These are phyloP conservation scores for Odontocolon sp. DNA, from an alignment of 2,888 invertebrate species.

Conservation along the genomic window DNA sequence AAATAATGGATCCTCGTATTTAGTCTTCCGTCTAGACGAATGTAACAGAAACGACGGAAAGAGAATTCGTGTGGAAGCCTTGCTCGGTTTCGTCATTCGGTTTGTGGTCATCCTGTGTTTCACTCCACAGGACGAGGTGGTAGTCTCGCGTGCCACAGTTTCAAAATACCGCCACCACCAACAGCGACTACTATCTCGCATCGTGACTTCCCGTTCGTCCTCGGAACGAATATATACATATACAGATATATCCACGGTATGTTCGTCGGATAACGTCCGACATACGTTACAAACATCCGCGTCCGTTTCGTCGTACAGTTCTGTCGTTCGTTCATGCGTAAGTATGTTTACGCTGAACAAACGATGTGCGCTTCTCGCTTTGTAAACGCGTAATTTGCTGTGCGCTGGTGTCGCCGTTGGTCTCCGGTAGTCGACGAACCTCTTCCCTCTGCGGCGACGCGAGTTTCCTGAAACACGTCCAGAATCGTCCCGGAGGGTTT, in stretches of 20 bases:
- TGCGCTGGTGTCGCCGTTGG: slow-evolving; percentile 45
- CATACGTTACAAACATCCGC: slow-evolving; percentile 56
- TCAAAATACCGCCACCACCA: slow-evolving; percentile 23
- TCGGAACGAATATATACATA: slow-evolving; percentile 18
- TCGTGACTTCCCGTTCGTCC: slow-evolving; percentile 9
- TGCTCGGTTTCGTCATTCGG: slow-evolving; percentile 36
- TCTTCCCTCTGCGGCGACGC: slow-evolving; percentile 32
- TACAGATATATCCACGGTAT: slow-evolving; percentile 11
- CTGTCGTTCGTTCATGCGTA: slow-evolving; percentile 64
- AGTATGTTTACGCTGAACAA: slow-evolving; percentile 68
- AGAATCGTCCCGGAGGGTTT: slow-evolving; percentile 39
- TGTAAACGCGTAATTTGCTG: slow-evolving; percentile 70
- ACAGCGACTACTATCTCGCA: slow-evolving; percentile 30
- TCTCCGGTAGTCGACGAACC: neutral
- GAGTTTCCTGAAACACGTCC: slow-evolving; percentile 50
- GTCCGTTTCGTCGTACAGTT: slow-evolving; percentile 53
- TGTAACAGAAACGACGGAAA: slow-evolving; percentile 6
- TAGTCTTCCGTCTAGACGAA: slow-evolving; percentile 30
- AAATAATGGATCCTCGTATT: slow-evolving; percentile 5
- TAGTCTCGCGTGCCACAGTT: slow-evolving; percentile 24
- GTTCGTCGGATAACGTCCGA: slow-evolving; percentile 45
- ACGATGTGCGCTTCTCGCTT: slow-evolving; percentile 66
- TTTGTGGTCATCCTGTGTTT: slow-evolving; percentile 25
- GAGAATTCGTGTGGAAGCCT: slow-evolving; percentile 22
- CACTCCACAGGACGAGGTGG: slow-evolving; percentile 2